A percentile compares a stretch with the other conserved stretches of the same genome.
Evolutionary conservation across 2,888 invertebrate genomes (phyloP).

Genomic region (Sinhomidia bicolor): DNA sequence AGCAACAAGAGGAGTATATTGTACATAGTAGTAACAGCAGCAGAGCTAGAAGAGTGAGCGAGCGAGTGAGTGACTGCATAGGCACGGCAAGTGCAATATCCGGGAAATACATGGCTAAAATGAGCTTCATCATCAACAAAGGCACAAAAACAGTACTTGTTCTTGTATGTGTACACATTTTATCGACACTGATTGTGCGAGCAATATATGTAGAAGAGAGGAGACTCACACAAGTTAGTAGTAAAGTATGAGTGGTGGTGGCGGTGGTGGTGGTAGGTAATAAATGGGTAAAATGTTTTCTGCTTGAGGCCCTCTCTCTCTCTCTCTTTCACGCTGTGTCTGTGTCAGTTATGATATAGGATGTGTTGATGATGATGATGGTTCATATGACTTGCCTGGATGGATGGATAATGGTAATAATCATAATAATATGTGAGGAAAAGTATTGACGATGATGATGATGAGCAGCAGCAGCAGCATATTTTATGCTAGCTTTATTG

Average conservation of each 20-base stretch:
- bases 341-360: slow-evolving; percentile 49
- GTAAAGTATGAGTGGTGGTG: neutral
- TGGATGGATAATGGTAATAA: slow-evolving; percentile 29
- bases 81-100: slow-evolving; percentile 78
- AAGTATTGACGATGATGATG: slow-evolving; percentile 7
- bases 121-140: slow-evolving; percentile 66
- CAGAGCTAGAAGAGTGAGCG: neutral
- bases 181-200: slow-evolving; percentile 72
- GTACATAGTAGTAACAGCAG: no score
- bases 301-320: slow-evolving; percentile 48
- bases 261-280: neutral
- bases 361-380: slow-evolving; percentile 41
- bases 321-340: slow-evolving; percentile 26
- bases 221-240: no score
- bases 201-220: slow-evolving; percentile 28
- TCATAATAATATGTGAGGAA: slow-evolving; percentile 30
- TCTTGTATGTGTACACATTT: slow-evolving; percentile 17
- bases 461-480: neutral
- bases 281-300: slow-evolving; percentile 51
- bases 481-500: neutral
- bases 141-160: no score
- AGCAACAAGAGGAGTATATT: slow-evolving; percentile 14
- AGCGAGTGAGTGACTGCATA: slow-evolving; percentile 38
- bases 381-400: slow-evolving; percentile 45
- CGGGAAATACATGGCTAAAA: slow-evolving; percentile 78